phyloP scores from a whole-genome alignment of 2,113 vertebrate genomes.

The Agelaius phoeniceus region DNA sequence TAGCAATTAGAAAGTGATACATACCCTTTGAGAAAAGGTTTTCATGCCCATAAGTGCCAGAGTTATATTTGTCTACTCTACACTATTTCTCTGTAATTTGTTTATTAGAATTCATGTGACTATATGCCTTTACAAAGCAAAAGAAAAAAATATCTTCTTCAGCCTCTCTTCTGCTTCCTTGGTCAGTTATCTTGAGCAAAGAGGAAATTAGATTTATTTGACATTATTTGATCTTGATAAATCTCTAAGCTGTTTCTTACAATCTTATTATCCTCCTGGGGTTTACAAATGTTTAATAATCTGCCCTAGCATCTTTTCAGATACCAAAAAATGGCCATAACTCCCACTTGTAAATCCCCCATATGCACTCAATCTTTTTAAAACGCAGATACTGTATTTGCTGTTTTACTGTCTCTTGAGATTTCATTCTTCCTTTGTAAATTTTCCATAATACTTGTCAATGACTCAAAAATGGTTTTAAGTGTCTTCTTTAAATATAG shows the following conservation, averaged over 20 bases:
- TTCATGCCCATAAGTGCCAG: rapidly evolving
- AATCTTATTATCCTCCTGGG: not conserved
- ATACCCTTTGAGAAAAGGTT: not conserved
- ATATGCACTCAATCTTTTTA: not conserved
- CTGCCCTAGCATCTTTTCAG: not conserved
- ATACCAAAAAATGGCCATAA: not conserved
- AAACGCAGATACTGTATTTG: not conserved
- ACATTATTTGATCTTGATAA: not conserved
- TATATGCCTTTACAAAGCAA: not conserved
- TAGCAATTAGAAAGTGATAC: not conserved
- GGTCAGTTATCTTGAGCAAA: not conserved
- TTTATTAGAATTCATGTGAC: not conserved
- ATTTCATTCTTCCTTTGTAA: not conserved
- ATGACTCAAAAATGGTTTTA: not conserved
- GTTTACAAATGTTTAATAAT: slow-evolving; percentile 25
- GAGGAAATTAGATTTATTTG: not conserved
- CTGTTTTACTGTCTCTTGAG: not conserved
- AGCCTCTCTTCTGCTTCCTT: not conserved
- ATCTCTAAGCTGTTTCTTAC: not conserved
- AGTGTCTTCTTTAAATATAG: not conserved
- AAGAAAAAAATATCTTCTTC: not conserved
- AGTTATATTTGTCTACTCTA: not conserved
- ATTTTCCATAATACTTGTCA: not conserved
- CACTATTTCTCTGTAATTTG: not conserved
- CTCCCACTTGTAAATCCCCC: not conserved